Evolutionary conservation across 2,113 vertebrate genomes (phyloP).

Genomic region (Tragelaphus scriptus): DNA sequence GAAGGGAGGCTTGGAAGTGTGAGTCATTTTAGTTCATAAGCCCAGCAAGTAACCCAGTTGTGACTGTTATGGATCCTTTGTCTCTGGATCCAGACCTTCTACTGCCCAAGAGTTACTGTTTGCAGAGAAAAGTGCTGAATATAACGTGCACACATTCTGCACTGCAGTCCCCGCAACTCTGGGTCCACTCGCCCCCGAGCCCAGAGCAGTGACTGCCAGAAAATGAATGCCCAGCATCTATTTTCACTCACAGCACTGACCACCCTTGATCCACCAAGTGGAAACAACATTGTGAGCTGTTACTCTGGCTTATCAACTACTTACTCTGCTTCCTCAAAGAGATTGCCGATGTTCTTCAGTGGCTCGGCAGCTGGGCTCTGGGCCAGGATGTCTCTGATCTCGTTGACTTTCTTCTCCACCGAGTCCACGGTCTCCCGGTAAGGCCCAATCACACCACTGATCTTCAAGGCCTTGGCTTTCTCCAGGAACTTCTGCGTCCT

Average conservation of each 20-base stretch:
- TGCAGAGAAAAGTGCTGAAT: background rate
- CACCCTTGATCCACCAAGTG: background rate
- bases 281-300: background rate
- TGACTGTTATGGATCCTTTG: fast-evolving
- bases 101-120: background rate
- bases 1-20: background rate
- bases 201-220: background rate
- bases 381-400: slow-evolving; percentile 85
- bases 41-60: background rate
- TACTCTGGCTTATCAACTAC: slow-evolving; percentile 41
- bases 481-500: slow-evolving; percentile 91
- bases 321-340: slow-evolving; percentile 94
- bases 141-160: fast-evolving
- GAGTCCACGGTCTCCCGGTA: slow-evolving; percentile 86
- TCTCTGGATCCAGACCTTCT: background rate
- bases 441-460: slow-evolving; percentile 88
- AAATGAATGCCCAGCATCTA: background rate
- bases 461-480: slow-evolving; percentile 89
- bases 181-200: background rate
- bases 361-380: slow-evolving; percentile 92
- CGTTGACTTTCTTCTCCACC: slow-evolving; percentile 85
- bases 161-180: too few relatives aligned
- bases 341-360: slow-evolving; percentile 88
- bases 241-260: background rate
- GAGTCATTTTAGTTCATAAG: background rate